Conservation (phyloP, 2,797 vertebrate species). For the Gymnothorax reevesii region DNA sequence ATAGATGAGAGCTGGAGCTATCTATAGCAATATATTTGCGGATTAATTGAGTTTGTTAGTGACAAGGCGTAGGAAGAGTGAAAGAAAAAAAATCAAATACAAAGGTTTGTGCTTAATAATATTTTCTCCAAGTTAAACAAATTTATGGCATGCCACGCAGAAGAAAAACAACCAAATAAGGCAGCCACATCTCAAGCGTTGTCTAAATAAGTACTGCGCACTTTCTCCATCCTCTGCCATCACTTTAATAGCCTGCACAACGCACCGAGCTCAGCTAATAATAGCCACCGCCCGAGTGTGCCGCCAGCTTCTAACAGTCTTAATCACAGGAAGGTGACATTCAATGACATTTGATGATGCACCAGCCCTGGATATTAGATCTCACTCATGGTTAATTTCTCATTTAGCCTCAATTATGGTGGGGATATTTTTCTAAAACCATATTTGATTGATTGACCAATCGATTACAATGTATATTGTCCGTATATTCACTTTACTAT, state of each 20-base stretch:
- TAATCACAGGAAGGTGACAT: not conserved
- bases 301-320: not conserved
- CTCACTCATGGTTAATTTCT: not conserved
- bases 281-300: not conserved
- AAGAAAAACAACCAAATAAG: not conserved
- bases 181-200: not conserved
- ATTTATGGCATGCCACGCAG: not conserved
- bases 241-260: not conserved
- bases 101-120: not conserved
- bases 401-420: not conserved
- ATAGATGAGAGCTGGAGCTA: not conserved
- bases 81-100: not conserved
- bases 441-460: not conserved
- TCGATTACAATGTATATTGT: too few species aligned
- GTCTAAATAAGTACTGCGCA: not conserved
- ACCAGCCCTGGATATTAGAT: not conserved
- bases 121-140: not conserved
- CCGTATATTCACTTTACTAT: not conserved
- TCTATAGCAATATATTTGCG: not conserved
- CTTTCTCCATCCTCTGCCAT: not conserved
- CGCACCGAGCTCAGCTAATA: not conserved
- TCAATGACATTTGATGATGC: not conserved
- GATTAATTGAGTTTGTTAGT: not conserved
- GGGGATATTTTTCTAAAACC: not conserved
- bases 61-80: not conserved